These are phyloP conservation scores for Rhinolophus ferrumequinum DNA, from an alignment of 2,113 vertebrate species.

Conservation along the genomic window DNA sequence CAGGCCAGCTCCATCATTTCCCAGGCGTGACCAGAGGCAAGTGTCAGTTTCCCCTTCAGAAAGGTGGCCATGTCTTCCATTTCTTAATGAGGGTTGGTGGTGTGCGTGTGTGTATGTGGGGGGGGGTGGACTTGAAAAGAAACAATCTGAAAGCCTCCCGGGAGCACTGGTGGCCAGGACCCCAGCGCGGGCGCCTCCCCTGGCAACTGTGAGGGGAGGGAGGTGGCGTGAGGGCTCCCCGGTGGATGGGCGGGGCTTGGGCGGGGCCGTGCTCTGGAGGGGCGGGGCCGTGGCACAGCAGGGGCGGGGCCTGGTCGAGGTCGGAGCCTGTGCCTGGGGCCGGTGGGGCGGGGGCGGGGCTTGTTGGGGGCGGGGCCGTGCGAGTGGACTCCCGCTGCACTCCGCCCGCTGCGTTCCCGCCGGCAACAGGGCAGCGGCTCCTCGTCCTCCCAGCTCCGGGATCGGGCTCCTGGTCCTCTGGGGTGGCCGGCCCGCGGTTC, in stretches of 20 bases:
- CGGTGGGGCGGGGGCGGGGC: not conserved
- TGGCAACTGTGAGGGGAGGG: rapidly evolving
- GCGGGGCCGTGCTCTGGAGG: not conserved
- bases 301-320: not conserved
- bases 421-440: too few relatives aligned
- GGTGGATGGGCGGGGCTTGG: not conserved
- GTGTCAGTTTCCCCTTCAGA: not conserved
- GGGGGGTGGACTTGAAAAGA: not conserved
- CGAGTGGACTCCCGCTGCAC: rapidly evolving
- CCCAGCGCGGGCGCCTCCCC: not conserved
- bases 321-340: not conserved
- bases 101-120: not conserved
- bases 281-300: not conserved
- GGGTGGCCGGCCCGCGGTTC: rapidly evolving
- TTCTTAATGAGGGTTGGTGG: not conserved
- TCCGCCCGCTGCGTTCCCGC: not conserved
- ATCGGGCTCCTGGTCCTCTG: not conserved
- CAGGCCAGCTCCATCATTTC: not conserved
- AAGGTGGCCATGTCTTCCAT: not conserved
- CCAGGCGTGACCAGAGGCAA: not conserved
- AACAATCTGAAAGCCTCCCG: not conserved
- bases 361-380: not conserved
- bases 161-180: rapidly evolving
- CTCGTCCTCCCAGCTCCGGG: not conserved
- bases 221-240: not conserved